phyloP scores from a whole-genome alignment of 1,140 invertebrate species.

The Prorops nasuta region DNA sequence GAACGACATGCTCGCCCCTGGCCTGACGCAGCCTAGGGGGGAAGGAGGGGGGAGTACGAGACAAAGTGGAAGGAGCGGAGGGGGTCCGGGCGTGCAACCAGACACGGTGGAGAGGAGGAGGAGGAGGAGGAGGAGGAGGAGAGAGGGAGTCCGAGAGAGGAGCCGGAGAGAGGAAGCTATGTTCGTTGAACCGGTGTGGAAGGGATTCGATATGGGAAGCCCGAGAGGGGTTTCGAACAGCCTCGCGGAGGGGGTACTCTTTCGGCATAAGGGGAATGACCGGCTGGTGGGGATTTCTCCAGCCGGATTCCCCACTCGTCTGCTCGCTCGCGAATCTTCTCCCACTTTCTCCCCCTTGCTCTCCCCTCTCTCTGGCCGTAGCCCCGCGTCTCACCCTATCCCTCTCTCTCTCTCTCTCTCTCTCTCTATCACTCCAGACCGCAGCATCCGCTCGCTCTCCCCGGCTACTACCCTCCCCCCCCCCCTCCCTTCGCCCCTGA shows the following conservation, averaged over 20 bases:
- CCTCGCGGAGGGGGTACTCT: constrained; percentile 10
- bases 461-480: neutral
- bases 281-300: constrained; percentile 28
- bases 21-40: constrained; percentile 7
- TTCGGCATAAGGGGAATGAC: constrained; percentile 19
- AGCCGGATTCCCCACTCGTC: constrained; percentile 19
- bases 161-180: constrained; percentile 23
- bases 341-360: neutral
- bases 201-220: constrained; percentile 25
- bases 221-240: neutral
- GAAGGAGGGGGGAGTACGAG: constrained; percentile 7
- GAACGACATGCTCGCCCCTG: constrained; percentile 17
- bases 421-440: too few species aligned
- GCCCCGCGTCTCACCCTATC: neutral
- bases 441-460: neutral
- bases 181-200: constrained; percentile 23
- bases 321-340: neutral
- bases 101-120: constrained; percentile 7
- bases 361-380: neutral
- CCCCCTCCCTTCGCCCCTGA: too few species aligned
- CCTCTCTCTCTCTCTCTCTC: constrained; percentile 5
- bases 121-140: constrained; percentile 12
- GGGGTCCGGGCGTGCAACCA: neutral
- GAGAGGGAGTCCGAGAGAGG: constrained; percentile 17
- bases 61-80: constrained; percentile 4